Evolutionary conservation across 2,888 invertebrate species (phyloP), one percentile per base, ranked within the genome.

Genomic region (Drosophila multiciliata): DNA sequence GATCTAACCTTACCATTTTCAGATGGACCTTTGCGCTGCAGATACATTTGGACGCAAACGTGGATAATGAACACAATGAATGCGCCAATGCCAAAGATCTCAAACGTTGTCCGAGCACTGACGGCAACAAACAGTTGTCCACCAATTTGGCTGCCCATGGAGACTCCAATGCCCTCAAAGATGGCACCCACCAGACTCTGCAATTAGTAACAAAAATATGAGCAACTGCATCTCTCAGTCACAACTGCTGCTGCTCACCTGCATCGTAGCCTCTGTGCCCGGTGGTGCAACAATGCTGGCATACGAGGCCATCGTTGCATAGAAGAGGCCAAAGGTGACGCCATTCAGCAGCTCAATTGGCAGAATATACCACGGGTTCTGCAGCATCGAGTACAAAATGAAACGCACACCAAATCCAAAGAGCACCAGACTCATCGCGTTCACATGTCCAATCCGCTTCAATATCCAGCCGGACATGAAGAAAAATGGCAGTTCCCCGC

Each of bases 271-370:
- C 92, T 97, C 97, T 0, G 97, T 97, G 12, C 97, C 98, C 0
- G 96, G 95, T 1, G 97, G 97, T 2, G 98, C 96, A 1, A 97
- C 95, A 73, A 96, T 95, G 90, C 96, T 97, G 0, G 97, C 97
- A 92, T 97, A 98, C 0, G 97, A 97, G 23, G 97, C 96, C 97
- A 98, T 97, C 12, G 97, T 96, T 0, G 97, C 95, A 92, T 97
- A 98, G 88, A 97, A 97, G 91, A 98, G 95, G 26, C 98, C 98
- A 91, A 97, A 97, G 0, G 98, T 97, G 29, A 98, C 93, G 0
- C 98, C 98, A 92, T 98, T 98, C 11, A 97, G 93, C 72, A 98
- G 92, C 92, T 99, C 99, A 60, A 98, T 95, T 0, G 97, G 96
- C 69, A 99, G 93, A 54, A 97, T 95, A 94, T 95, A 95, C 98